A percentile compares a stretch with the other conserved stretches of the same genome.
Evolutionary conservation across 2,888 invertebrate species (phyloP).

Genomic region (Penaeus monodon): DNA sequence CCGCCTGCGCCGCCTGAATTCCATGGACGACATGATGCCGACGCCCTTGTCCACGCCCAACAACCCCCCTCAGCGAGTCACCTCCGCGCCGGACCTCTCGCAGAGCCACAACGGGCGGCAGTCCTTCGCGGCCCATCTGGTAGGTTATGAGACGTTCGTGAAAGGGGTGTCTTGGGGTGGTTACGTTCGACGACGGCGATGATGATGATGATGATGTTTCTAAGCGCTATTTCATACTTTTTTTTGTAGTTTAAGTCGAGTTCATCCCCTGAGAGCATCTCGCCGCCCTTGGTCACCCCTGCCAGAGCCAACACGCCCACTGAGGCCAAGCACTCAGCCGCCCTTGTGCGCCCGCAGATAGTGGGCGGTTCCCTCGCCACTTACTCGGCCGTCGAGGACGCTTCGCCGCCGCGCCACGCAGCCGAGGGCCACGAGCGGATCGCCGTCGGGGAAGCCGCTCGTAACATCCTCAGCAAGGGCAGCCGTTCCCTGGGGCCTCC

Average conservation of each 20-base stretch:
- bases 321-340: conserved; percentile 49
- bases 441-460: neutral
- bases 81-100: conserved; percentile 59
- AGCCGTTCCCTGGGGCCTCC: conserved; percentile 14
- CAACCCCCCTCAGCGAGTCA: conserved; percentile 34
- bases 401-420: neutral
- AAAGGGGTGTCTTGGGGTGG: too few relatives aligned
- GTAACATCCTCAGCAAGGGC: conserved; percentile 10
- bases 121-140: too few relatives aligned
- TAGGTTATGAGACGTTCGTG: too few relatives aligned
- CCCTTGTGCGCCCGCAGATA: conserved; percentile 53
- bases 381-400: conserved; percentile 43
- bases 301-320: conserved; percentile 64
- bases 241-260: conserved; percentile 16
- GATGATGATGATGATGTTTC: neutral
- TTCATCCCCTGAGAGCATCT: conserved; percentile 46
- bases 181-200: too few relatives aligned
- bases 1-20: conserved; percentile 56
- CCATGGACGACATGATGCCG: conserved; percentile 50
- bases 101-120: conserved; percentile 1
- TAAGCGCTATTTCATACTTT: neutral
- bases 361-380: conserved; percentile 61
- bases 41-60: neutral
- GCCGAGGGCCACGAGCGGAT: neutral
- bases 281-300: conserved; percentile 50